Evolutionary conservation across 2,113 vertebrate species (phyloP).

Genomic region (Scomber japonicus): DNA sequence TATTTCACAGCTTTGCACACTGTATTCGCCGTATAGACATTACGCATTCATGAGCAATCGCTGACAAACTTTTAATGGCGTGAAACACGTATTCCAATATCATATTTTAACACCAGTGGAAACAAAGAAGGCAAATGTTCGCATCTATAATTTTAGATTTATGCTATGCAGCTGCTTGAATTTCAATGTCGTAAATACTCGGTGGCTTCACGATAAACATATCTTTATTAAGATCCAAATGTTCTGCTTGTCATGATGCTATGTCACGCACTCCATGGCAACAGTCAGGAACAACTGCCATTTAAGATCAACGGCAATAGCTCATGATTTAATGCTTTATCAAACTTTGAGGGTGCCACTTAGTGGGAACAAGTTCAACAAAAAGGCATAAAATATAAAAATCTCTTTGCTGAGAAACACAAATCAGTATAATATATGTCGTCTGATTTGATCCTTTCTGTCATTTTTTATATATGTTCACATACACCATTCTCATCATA

Average conservation of each 20-base stretch:
- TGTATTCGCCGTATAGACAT: not conserved
- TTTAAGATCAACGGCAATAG: conserved; percentile 21
- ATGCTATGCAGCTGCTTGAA: conserved; percentile 74
- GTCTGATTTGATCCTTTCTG: too few species aligned
- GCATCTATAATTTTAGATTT: conserved; percentile 67
- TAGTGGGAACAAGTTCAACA: not conserved
- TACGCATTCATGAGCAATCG: not conserved
- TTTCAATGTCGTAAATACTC: conserved; percentile 60
- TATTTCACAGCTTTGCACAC: conserved; percentile 4
- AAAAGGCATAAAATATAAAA: not conserved
- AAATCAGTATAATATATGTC: too few species aligned
- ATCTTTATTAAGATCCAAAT: conserved; percentile 70
- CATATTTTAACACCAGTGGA: conserved; percentile 10
- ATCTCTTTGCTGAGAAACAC: not conserved
- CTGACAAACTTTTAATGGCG: conserved; percentile 14
- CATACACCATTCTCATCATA: not conserved
- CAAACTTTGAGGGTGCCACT: not conserved
- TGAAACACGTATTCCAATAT: conserved; percentile 15
- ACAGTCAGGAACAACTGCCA: conserved; percentile 41
- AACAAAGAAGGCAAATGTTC: conserved; percentile 56
- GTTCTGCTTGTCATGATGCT: conserved; percentile 67
- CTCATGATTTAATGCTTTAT: conserved; percentile 36
- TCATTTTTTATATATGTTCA: not conserved
- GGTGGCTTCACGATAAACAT: conserved; percentile 65
- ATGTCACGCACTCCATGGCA: conserved; percentile 45